Conservation (phyloP, 2,888 invertebrate genomes). For the Aporophyla nigra region DNA sequence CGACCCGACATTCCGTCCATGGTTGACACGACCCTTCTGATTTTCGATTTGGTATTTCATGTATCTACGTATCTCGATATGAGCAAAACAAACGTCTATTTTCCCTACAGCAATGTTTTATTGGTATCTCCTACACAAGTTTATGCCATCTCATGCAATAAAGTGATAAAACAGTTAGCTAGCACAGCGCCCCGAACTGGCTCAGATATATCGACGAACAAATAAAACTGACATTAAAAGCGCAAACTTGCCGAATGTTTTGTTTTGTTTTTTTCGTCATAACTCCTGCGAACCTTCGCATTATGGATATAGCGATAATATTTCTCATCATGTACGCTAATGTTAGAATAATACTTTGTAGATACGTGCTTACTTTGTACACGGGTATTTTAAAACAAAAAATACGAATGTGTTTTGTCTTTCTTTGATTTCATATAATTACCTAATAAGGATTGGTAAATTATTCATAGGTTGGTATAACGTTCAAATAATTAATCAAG, state of each 20-base stretch:
- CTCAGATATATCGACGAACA: constrained; percentile 87
- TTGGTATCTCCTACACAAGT: constrained; percentile 82
- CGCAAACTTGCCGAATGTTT: constrained; percentile 86
- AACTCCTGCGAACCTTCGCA: constrained; percentile 71
- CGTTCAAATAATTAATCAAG: constrained; percentile 35
- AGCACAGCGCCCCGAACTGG: constrained; percentile 83
- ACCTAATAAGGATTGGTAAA: constrained; percentile 4
- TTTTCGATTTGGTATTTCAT: constrained; percentile 49
- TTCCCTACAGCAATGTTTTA: constrained; percentile 84
- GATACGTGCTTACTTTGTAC: constrained; percentile 24
- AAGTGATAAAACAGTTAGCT: constrained; percentile 90
- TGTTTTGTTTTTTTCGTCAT: constrained; percentile 84
- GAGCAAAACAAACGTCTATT: constrained; percentile 71
- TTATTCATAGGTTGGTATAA: constrained; percentile 13
- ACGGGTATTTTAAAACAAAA: constrained; percentile 10
- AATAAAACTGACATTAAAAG: constrained; percentile 88
- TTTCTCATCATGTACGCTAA: constrained; percentile 69
- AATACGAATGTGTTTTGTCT: background rate
- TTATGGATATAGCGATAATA: constrained; percentile 73
- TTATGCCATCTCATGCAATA: constrained; percentile 89
- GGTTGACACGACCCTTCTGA: constrained; percentile 53
- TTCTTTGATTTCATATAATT: background rate
- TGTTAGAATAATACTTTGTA: constrained; percentile 63
- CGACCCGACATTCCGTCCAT: constrained; percentile 46
- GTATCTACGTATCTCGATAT: constrained; percentile 39